These are phyloP conservation scores for Drosophila subpulchrella DNA, from an alignment of 1,140 invertebrate species.

Conservation along the genomic window DNA sequence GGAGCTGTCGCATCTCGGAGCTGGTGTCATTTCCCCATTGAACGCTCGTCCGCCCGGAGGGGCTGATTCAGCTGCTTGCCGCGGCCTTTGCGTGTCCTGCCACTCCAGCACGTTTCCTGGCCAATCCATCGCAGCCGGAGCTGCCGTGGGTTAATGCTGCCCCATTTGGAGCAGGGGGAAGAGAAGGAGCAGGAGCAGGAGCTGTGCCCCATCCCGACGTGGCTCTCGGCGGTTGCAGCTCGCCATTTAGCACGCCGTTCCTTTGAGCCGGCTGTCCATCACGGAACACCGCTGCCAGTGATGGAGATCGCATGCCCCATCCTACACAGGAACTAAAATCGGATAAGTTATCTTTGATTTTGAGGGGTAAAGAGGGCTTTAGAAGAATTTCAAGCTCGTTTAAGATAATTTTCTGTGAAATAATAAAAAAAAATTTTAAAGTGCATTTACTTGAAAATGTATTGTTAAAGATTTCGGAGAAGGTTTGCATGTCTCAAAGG, in stretches of 20 bases:
- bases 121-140: slow-evolving; percentile 52
- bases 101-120: slow-evolving; percentile 89
- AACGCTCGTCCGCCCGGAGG: slow-evolving; percentile 87
- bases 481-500: too few relatives aligned
- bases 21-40: slow-evolving; percentile 90
- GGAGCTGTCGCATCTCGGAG: slow-evolving; percentile 85
- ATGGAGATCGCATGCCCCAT: slow-evolving; percentile 86
- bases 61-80: slow-evolving; percentile 87
- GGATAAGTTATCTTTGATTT: slow-evolving; percentile 84
- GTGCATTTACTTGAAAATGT: not conserved
- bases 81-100: slow-evolving; percentile 88
- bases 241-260: slow-evolving; percentile 92
- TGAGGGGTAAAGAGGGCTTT: not conserved
- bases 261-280: slow-evolving; percentile 90
- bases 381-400: not conserved
- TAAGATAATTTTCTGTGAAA: not conserved
- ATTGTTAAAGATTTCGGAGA: not conserved
- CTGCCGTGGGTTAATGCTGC: slow-evolving; percentile 89
- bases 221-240: slow-evolving; percentile 89
- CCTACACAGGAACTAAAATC: slow-evolving; percentile 85
- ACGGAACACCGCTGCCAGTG: slow-evolving; percentile 90
- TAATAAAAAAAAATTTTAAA: not conserved
- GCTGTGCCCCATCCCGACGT: slow-evolving; percentile 69
- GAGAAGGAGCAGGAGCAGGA: slow-evolving; percentile 81
- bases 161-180: slow-evolving; percentile 86